Conservation (phyloP, 2,113 vertebrate species). For the Cryptotis parvus region DNA sequence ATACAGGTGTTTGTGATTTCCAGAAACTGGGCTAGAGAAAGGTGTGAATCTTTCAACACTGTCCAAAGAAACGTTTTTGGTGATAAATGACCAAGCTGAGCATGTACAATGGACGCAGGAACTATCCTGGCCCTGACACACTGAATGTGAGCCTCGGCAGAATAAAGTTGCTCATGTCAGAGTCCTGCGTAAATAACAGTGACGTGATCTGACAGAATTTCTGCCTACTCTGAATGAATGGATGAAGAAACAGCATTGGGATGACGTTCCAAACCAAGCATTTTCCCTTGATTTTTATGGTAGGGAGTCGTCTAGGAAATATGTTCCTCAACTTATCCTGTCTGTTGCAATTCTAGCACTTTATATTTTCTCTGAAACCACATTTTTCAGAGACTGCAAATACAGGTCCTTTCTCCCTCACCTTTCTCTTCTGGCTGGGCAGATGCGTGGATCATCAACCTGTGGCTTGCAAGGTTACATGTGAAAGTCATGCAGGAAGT, state of each 20-base stretch:
- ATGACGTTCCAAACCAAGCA: conserved; percentile 13
- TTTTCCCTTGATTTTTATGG: background rate
- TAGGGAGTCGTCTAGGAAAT: conserved; percentile 1
- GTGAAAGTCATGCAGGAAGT: background rate
- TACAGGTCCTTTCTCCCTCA: background rate
- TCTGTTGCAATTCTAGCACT: background rate
- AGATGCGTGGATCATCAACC: background rate
- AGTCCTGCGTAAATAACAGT: conserved; percentile 54
- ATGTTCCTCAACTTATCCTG: background rate
- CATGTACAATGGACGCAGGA: conserved; percentile 16
- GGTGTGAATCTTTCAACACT: conserved; percentile 52
- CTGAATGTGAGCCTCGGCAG: conserved; percentile 51
- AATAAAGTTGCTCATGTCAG: conserved; percentile 56
- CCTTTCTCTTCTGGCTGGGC: background rate
- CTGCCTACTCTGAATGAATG: conserved; percentile 30
- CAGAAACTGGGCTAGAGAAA: conserved; percentile 62
- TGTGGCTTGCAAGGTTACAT: background rate
- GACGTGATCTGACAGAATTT: conserved; percentile 59
- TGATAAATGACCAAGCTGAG: conserved; percentile 62
- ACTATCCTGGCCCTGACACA: conserved; percentile 51
- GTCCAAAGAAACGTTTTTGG: conserved; percentile 36
- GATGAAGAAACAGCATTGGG: background rate
- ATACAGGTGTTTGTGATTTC: conserved; percentile 22
- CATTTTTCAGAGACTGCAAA: background rate
- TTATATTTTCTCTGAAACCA: background rate